Conservation (phyloP, 2,113 vertebrate genomes). For the Micronisus gabar region DNA sequence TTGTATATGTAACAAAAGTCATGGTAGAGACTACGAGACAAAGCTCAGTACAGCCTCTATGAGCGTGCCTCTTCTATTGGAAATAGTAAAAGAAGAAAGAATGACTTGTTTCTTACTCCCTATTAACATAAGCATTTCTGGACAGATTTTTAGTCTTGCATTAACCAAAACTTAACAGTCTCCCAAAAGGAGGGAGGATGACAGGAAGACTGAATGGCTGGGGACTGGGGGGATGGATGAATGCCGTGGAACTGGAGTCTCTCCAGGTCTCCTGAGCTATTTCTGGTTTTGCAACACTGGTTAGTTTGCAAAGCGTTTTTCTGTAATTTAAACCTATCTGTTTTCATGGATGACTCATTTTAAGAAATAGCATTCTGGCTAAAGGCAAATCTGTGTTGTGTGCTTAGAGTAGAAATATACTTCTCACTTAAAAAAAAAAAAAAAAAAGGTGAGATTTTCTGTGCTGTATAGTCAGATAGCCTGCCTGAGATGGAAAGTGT, state of each 20-base stretch:
- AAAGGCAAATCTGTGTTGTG: background rate
- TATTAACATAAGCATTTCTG: conserved; percentile 6
- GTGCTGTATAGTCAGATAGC: background rate
- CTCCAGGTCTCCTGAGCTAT: conserved; percentile 4
- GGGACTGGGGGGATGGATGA: background rate
- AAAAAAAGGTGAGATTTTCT: background rate
- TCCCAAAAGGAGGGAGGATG: background rate
- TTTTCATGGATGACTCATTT: conserved; percentile 20
- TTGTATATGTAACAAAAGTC: background rate
- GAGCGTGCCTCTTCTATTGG: background rate
- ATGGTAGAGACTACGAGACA: background rate
- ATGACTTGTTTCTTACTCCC: background rate
- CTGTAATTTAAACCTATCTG: conserved; percentile 24
- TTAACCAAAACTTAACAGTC: background rate
- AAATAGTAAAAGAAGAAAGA: background rate
- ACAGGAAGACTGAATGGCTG: background rate
- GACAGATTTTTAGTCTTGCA: background rate
- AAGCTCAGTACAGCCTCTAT: background rate
- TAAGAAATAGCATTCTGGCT: background rate
- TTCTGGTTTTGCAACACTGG: conserved; percentile 28
- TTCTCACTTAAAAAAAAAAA: background rate
- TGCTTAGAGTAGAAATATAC: background rate
- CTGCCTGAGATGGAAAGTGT: background rate
- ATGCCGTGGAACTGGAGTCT: background rate
- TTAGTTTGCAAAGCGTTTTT: conserved; percentile 22